Evolutionary conservation across 1,140 invertebrate genomes (phyloP).

Genomic region (Hestina assimilis): DNA sequence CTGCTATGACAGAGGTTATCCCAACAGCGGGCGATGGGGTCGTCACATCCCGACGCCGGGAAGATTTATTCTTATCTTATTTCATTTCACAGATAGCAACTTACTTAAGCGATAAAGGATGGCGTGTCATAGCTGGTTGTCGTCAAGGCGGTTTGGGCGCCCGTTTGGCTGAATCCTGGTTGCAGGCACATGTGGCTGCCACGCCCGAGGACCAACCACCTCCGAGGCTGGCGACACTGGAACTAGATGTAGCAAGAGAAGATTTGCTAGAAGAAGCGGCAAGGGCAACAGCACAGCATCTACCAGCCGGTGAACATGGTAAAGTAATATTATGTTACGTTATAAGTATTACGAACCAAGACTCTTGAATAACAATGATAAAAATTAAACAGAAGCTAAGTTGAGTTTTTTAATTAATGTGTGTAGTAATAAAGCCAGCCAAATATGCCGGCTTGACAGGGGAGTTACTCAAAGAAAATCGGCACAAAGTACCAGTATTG

Average conservation of each 20-base stretch:
- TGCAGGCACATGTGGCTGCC: slow-evolving; percentile 79
- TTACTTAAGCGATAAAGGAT: slow-evolving; percentile 83
- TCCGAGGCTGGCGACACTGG: slow-evolving; percentile 82
- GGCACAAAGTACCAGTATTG: too few relatives aligned
- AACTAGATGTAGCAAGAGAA: slow-evolving; percentile 88
- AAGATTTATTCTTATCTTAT: too few relatives aligned
- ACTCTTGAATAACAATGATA: too few relatives aligned
- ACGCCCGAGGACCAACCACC: slow-evolving; percentile 70
- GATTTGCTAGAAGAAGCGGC: slow-evolving; percentile 88
- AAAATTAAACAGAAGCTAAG: too few relatives aligned
- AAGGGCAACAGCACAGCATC: slow-evolving; percentile 85
- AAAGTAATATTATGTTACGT: neutral
- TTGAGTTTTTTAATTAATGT: too few relatives aligned
- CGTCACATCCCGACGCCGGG: too few relatives aligned
- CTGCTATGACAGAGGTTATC: too few relatives aligned
- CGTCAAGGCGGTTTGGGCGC: slow-evolving; percentile 78
- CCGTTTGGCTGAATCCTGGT: slow-evolving; percentile 80
- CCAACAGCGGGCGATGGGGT: too few relatives aligned
- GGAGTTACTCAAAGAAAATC: too few relatives aligned
- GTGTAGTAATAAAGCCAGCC: too few relatives aligned
- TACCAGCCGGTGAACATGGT: slow-evolving; percentile 90
- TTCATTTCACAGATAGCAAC: slow-evolving; percentile 76
- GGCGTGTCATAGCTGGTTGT: slow-evolving; percentile 87
- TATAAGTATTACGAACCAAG: neutral
- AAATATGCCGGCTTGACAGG: too few relatives aligned